phyloP scores from a whole-genome alignment of 2,797 vertebrate genomes.

The Phalanger gymnotis region DNA sequence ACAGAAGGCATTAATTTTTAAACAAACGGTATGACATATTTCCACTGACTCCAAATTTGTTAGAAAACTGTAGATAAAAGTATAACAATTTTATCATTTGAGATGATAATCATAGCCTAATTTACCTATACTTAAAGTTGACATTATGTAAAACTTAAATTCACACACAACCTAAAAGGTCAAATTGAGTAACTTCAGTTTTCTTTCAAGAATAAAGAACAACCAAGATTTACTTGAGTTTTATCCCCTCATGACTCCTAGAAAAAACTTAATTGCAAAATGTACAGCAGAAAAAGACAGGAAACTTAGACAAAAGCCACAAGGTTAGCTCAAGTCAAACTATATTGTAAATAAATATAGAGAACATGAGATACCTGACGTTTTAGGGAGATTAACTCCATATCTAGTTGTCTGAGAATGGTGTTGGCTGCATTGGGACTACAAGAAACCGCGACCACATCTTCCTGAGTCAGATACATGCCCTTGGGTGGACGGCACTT shows the following conservation, averaged over 20 bases:
- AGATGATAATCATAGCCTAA: not conserved
- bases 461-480: conserved; percentile 98
- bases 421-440: conserved; percentile 95
- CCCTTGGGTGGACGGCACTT: conserved; percentile 98
- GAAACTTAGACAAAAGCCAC: not conserved
- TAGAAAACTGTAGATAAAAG: not conserved
- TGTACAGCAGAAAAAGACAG: not conserved
- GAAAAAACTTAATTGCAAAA: not conserved
- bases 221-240: not conserved
- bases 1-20: not conserved
- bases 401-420: conserved; percentile 96
- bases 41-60: not conserved
- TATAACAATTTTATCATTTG: not conserved
- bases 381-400: conserved; percentile 98
- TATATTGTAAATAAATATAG: conserved; percentile 53
- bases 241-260: not conserved
- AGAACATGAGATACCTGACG: conserved; percentile 91
- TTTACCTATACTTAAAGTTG: not conserved
- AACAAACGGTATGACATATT: not conserved
- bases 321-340: not conserved
- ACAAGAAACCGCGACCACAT: conserved; percentile 97
- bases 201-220: not conserved
- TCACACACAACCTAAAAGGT: not conserved
- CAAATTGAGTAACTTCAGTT: not conserved
- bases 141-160: not conserved